Evolutionary conservation across 2,113 vertebrate species (phyloP).

Genomic region (Pseudorasbora parva): DNA sequence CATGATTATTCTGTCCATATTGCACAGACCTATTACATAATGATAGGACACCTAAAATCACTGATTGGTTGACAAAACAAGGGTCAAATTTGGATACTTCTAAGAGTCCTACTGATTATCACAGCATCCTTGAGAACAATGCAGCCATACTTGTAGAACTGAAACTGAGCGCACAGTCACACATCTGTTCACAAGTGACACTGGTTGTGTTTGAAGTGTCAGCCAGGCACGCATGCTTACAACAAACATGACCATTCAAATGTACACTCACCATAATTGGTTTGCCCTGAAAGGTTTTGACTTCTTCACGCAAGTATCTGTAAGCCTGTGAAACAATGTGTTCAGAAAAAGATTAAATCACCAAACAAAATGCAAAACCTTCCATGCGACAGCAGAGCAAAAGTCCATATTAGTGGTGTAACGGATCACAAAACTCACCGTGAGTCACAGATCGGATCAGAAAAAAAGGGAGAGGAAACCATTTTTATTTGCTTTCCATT

Average conservation of each 20-base stretch:
- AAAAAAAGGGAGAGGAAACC: too few relatives aligned
- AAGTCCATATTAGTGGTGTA: neutral
- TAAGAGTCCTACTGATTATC: neutral
- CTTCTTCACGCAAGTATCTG: constrained; percentile 97
- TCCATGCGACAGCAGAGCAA: neutral
- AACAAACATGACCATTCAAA: neutral
- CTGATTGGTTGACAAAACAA: neutral
- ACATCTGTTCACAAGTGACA: neutral
- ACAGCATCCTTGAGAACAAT: neutral
- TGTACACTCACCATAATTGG: constrained; percentile 92
- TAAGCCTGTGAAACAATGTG: constrained; percentile 81
- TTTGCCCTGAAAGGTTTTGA: constrained; percentile 99
- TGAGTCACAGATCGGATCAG: too few relatives aligned
- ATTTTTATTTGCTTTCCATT: too few relatives aligned
- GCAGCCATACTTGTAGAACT: too few relatives aligned
- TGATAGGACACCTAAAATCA: neutral
- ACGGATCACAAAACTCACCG: too few relatives aligned
- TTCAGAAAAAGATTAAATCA: neutral
- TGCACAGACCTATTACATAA: too few relatives aligned
- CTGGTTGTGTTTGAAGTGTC: neutral
- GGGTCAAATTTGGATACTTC: neutral
- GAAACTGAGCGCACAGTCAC: neutral
- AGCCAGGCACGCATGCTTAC: neutral
- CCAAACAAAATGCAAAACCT: neutral
- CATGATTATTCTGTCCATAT: too few relatives aligned